These are phyloP conservation scores for Mola mola DNA, from an alignment of 2,113 vertebrate species.

Conservation along the genomic window DNA sequence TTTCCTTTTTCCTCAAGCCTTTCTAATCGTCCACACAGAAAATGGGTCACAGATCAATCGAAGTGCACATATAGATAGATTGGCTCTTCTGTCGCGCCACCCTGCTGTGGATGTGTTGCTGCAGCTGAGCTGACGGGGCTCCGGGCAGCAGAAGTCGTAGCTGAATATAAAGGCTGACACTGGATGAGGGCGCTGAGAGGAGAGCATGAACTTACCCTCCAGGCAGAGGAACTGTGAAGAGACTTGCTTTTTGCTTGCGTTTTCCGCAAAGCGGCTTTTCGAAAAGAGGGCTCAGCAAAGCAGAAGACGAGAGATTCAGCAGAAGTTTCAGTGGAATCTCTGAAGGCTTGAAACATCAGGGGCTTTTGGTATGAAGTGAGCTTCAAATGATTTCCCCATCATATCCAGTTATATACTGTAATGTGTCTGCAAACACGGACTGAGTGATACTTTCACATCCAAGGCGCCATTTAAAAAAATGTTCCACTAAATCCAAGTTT, in stretches of 20 bases:
- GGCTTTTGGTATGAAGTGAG: no score
- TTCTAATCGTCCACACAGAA: not conserved
- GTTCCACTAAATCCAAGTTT: no score
- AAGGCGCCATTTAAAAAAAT: no score
- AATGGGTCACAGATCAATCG: slow-evolving; percentile 37
- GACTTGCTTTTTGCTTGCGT: slow-evolving; percentile 19
- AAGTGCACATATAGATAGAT: slow-evolving; percentile 41
- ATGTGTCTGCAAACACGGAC: no score
- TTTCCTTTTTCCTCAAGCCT: not conserved
- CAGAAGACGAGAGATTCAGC: not conserved
- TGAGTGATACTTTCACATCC: no score
- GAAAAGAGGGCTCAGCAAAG: slow-evolving; percentile 8
- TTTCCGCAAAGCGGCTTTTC: not conserved
- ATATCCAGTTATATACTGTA: no score
- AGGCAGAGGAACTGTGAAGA: slow-evolving; percentile 11
- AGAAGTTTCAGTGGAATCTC: slow-evolving; percentile 2
- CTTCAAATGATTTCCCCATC: no score
- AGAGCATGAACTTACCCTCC: slow-evolving; percentile 28
- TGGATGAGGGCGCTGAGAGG: slow-evolving; percentile 37
- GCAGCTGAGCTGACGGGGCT: slow-evolving; percentile 50
- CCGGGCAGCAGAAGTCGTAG: slow-evolving; percentile 20
- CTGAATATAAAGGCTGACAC: slow-evolving; percentile 36
- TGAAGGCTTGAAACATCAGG: no score
- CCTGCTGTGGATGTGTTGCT: slow-evolving; percentile 54
- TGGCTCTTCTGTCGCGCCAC: slow-evolving; percentile 36